Evolutionary conservation across 2,113 vertebrate genomes (phyloP).

Genomic region (Naja naja): DNA sequence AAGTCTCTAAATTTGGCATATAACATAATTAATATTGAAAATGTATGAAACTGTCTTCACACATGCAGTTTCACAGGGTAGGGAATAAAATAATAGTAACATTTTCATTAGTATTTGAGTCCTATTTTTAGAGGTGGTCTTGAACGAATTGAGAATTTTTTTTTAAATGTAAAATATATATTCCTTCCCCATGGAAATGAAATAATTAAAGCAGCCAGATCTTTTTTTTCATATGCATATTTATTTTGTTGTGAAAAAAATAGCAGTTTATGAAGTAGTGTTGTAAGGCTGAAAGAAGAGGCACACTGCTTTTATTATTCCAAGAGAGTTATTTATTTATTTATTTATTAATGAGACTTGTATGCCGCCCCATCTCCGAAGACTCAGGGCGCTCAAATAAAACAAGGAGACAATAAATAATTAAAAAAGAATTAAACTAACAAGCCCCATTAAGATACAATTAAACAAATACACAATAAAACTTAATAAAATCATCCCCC

Average conservation of each 20-base stretch:
- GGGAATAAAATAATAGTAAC: neutral
- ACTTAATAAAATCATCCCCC: no score
- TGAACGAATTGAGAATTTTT: neutral
- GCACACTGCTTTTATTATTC: neutral
- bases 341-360: no score
- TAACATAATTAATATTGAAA: neutral
- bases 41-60: neutral
- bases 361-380: no score
- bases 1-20: neutral
- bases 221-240: neutral
- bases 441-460: no score
- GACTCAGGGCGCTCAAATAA: no score
- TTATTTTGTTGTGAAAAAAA: neutral
- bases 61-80: neutral
- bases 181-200: neutral
- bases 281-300: neutral
- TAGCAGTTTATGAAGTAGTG: neutral
- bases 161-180: neutral
- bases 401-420: no score
- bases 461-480: no score
- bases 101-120: neutral
- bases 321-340: neutral
- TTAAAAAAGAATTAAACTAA: no score
- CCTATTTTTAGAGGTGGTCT: neutral
- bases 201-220: neutral